Base-by-base conservation (phyloP, 2,113 vertebrate species). In the Heterotilapia buettikoferi region DNA sequence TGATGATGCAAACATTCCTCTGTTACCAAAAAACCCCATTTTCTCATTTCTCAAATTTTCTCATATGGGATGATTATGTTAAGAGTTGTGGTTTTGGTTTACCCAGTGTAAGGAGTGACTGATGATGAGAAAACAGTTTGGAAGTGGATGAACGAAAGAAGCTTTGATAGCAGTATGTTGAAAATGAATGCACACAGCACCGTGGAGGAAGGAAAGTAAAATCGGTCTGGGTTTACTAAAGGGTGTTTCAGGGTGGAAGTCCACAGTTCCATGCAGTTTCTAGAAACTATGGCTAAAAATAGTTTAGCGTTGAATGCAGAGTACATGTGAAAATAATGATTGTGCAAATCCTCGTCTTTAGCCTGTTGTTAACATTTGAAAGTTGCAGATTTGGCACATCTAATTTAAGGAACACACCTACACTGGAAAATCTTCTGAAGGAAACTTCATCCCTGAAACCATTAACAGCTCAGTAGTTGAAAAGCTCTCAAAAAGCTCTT, bases 171-270 rank as follows among this genome's bases (percentile, higher is more conserved):
- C 5, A 24, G 56, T 1, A 12, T 19, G 13, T 45, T 82, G 54
- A 63, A 21, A 19, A 47, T 36, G 54, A 84, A 59, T 16, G 5
- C 2, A 76, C 43, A n/a, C 52, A 50, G 33, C 31, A 18, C 26
- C 3, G 38, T 4, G 36, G 10, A 43, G 7, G 3, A 83, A 26
- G 36, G 87, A 92, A 90, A 91, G 89, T 89, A 18, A 88, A 71
- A 84, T 29, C 40, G n/a, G 50, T 2, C 4, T 2, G 1, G 47
- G 71, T 86, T 81, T 83, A 85, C 50, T 57, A 50, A 80, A 86
- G 45, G 21, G 7, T 47, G 8, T 2, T n/a, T 45, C 19, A 26
- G 3, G 38, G 83, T 31, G 84, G 85, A 88, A 89, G 71, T 80
- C 36, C 9, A 13, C 2, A 29, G 36, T 80, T 87, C 31, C 12